Evolutionary conservation across 2,113 vertebrate species (phyloP).

Genomic region (Corythaixoides concolor): DNA sequence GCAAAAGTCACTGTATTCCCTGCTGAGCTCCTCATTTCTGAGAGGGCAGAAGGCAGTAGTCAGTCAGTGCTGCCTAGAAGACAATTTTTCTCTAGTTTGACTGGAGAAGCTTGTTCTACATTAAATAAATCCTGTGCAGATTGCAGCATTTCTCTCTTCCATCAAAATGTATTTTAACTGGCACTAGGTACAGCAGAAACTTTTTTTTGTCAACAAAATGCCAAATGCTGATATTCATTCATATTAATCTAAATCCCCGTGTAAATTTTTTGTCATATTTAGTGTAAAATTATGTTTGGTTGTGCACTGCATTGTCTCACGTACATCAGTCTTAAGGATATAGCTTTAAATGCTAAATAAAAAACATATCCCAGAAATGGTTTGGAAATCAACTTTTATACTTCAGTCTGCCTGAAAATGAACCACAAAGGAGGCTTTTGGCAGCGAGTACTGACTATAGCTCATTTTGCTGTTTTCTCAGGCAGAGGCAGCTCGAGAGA

Average conservation of each 20-base stretch:
- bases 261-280: not conserved
- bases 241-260: not conserved
- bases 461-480: constrained; percentile 11
- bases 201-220: not conserved
- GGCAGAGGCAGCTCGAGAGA: constrained; percentile 89
- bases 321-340: not conserved
- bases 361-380: not conserved
- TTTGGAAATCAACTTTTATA: not conserved
- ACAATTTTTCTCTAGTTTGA: not conserved
- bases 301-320: not conserved
- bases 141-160: not conserved
- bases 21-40: not conserved
- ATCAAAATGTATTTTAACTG: not conserved
- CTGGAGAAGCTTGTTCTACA: not conserved
- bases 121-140: not conserved
- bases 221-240: not conserved
- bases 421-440: not conserved
- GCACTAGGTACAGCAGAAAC: not conserved
- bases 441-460: not conserved
- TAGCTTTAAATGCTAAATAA: not conserved
- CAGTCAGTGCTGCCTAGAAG: not conserved
- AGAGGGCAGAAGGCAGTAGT: not conserved
- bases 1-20: not conserved
- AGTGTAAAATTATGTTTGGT: not conserved
- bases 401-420: not conserved